phyloP scores from a whole-genome alignment of 2,888 invertebrate genomes.

The Cantharis rufa region DNA sequence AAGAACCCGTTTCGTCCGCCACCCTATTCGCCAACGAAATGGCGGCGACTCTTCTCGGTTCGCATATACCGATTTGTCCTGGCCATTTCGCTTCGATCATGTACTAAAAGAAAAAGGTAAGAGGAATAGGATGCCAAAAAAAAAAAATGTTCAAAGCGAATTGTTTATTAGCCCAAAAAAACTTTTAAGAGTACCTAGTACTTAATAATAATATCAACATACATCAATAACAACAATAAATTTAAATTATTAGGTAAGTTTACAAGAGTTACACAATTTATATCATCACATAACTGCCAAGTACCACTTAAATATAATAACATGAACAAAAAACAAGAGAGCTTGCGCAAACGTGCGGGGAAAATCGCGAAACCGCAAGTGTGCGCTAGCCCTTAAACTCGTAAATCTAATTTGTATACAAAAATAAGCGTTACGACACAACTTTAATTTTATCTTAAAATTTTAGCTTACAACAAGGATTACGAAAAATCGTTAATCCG shows the following conservation, averaged over 20 bases:
- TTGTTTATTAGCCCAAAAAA: conserved; percentile 30
- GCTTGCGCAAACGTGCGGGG: not conserved
- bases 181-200: not conserved
- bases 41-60: conserved; percentile 90
- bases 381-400: not conserved
- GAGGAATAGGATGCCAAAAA: not conserved
- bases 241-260: not conserved
- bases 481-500: not conserved
- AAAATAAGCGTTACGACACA: not conserved
- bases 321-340: not conserved
- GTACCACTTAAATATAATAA: not conserved
- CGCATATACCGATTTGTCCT: conserved; percentile 85
- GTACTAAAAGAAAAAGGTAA: conserved; percentile 65
- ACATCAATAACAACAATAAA: conserved; percentile 1
- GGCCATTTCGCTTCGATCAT: conserved; percentile 86
- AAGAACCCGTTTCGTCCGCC: conserved; percentile 81
- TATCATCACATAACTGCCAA: not conserved
- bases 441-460: not conserved
- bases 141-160: conserved; percentile 16
- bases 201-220: not conserved
- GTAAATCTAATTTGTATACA: not conserved
- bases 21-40: conserved; percentile 86
- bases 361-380: not conserved
- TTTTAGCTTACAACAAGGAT: not conserved
- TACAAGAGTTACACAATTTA: not conserved